Conservation (phyloP, 23 tunicate species). For the Pegea sp. region DNA sequence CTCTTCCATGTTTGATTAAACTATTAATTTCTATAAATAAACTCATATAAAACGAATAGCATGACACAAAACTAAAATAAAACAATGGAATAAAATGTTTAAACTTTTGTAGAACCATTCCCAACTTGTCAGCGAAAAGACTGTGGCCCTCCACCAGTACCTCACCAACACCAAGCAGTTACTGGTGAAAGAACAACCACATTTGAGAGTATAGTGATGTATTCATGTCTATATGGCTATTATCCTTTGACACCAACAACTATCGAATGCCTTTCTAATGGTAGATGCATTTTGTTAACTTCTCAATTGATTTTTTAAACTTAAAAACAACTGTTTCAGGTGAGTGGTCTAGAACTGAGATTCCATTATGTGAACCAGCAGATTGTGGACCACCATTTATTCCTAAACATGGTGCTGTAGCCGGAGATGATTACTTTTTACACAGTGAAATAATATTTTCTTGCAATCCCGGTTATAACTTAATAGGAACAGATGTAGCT, state of each 20-base stretch:
- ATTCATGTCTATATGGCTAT: conserved; percentile 42
- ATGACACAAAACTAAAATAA: too few species aligned
- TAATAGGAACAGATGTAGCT: conserved; percentile 11
- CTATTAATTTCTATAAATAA: too few species aligned
- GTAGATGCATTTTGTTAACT: too few species aligned
- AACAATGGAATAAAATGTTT: too few species aligned
- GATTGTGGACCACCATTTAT: conserved; percentile 32
- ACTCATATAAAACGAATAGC: too few species aligned
- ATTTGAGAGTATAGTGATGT: conserved; percentile 20
- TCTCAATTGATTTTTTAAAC: too few species aligned
- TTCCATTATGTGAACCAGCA: conserved; percentile 46
- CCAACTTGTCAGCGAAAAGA: conserved; percentile 45
- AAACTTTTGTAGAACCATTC: background rate
- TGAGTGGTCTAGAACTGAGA: conserved; percentile 24
- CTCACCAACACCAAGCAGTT: conserved; percentile 10
- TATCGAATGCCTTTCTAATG: conserved; percentile 16
- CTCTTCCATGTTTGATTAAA: background rate
- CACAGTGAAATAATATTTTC: conserved; percentile 12
- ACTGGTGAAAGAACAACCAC: conserved; percentile 17
- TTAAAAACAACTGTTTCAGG: too few species aligned
- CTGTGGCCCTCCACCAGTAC: conserved; percentile 52
- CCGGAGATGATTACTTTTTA: conserved; percentile 21
- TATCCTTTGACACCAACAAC: conserved; percentile 6
- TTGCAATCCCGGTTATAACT: conserved; percentile 49
- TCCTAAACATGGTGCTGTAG: conserved; percentile 15